Evolutionary conservation across 2,888 invertebrate genomes (phyloP).

Genomic region (Escarpia spicata): DNA sequence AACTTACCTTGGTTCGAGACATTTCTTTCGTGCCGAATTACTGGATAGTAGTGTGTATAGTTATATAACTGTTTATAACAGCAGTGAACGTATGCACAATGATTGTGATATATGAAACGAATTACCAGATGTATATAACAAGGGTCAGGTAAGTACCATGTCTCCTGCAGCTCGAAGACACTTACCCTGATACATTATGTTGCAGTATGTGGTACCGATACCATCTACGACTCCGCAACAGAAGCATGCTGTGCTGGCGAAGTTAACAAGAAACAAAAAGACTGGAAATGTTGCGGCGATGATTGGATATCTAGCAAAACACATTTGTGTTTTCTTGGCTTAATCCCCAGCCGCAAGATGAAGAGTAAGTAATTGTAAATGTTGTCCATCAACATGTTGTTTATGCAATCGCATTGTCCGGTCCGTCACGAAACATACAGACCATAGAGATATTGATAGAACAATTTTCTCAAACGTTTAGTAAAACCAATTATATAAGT

Average conservation of each 20-base stretch:
- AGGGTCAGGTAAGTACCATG: too few relatives aligned
- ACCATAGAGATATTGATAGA: not conserved
- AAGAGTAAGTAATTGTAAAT: not conserved
- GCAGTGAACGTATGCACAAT: too few relatives aligned
- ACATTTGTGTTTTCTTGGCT: not conserved
- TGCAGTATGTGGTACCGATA: not conserved
- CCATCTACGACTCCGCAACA: not conserved
- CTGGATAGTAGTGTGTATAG: too few relatives aligned
- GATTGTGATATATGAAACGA: too few relatives aligned
- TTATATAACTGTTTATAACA: too few relatives aligned
- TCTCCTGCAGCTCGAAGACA: too few relatives aligned
- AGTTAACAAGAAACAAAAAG: not conserved
- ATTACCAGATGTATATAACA: too few relatives aligned
- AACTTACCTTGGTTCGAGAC: too few relatives aligned
- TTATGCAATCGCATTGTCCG: not conserved
- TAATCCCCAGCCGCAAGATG: not conserved
- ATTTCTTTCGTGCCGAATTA: too few relatives aligned
- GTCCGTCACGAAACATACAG: not conserved
- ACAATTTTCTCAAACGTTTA: not conserved
- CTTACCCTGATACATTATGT: not conserved
- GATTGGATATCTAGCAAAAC: not conserved
- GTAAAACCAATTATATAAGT: too few relatives aligned
- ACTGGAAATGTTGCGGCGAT: not conserved
- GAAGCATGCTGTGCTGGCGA: not conserved
- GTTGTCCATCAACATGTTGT: not conserved